Evolutionary conservation across 2,797 vertebrate species (phyloP).

Genomic region (Artibeus jamaicensis): DNA sequence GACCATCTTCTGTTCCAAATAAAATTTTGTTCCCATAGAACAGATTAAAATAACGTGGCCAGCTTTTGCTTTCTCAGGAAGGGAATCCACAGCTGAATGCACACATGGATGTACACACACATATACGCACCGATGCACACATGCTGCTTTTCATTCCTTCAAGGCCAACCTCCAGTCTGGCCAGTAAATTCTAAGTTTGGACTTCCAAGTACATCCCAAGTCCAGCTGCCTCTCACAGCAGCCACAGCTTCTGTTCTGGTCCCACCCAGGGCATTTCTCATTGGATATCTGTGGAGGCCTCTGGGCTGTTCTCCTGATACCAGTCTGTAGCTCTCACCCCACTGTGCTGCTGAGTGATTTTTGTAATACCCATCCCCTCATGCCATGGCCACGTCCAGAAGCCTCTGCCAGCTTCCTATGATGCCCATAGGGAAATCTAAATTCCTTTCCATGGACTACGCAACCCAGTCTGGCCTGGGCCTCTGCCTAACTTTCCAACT

Average conservation of each 20-base stretch:
- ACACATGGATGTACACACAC: not conserved
- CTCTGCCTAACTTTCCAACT: not conserved
- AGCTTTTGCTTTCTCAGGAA: not conserved
- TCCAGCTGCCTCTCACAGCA: not conserved
- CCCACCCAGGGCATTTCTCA: not conserved
- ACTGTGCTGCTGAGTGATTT: no score
- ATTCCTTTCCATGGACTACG: not conserved
- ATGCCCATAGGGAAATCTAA: not conserved
- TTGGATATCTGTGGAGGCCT: fast-evolving
- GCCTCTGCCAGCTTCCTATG: not conserved
- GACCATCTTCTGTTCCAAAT: not conserved
- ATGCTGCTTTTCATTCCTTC: not conserved
- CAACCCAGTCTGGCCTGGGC: not conserved
- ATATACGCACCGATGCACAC: fast-evolving
- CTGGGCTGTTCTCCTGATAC: not conserved
- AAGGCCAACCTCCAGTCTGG: not conserved
- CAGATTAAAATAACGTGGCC: not conserved
- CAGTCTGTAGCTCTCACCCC: not conserved
- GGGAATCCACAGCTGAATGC: not conserved
- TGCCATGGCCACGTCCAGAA: not conserved
- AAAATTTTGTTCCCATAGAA: not conserved
- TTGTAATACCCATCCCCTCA: not conserved
- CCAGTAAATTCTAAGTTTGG: not conserved
- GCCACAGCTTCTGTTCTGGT: not conserved
- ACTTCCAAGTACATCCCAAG: not conserved